These are phyloP conservation scores for Macquaria australasica DNA, from an alignment of 2,113 vertebrate species.

Conservation along the genomic window DNA sequence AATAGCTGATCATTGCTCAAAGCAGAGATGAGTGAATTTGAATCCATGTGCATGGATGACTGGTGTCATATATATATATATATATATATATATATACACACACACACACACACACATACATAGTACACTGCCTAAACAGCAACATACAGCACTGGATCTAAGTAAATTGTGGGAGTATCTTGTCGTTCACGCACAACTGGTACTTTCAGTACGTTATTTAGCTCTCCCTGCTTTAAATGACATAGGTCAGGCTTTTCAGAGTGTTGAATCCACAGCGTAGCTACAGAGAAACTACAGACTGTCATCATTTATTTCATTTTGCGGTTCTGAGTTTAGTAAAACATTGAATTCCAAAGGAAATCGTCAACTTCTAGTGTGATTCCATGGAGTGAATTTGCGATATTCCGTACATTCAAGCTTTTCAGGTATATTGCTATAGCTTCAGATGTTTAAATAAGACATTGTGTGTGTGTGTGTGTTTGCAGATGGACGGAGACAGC, in stretches of 20 bases:
- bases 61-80: too few relatives aligned
- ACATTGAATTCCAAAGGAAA: not conserved
- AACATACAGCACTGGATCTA: not conserved
- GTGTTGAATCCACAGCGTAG: too few relatives aligned
- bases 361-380: not conserved
- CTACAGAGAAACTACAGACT: too few relatives aligned
- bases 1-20: not conserved
- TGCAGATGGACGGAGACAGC: constrained; percentile 96
- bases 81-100: too few relatives aligned
- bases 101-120: too few relatives aligned
- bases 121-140: too few relatives aligned
- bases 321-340: not conserved
- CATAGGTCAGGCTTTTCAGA: not conserved
- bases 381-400: not conserved
- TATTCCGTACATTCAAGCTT: not conserved
- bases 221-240: not conserved
- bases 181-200: not conserved
- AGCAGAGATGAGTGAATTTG: not conserved
- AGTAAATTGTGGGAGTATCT: not conserved
- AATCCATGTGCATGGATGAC: not conserved
- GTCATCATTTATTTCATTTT: too few relatives aligned
- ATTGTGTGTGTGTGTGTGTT: constrained; percentile 16
- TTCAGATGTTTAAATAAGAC: too few relatives aligned
- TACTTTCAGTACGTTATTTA: not conserved
- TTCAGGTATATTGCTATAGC: not conserved